These are phyloP conservation scores for Polypedilum vanderplanki DNA, from an alignment of 1,140 invertebrate genomes.

Conservation along the genomic window DNA sequence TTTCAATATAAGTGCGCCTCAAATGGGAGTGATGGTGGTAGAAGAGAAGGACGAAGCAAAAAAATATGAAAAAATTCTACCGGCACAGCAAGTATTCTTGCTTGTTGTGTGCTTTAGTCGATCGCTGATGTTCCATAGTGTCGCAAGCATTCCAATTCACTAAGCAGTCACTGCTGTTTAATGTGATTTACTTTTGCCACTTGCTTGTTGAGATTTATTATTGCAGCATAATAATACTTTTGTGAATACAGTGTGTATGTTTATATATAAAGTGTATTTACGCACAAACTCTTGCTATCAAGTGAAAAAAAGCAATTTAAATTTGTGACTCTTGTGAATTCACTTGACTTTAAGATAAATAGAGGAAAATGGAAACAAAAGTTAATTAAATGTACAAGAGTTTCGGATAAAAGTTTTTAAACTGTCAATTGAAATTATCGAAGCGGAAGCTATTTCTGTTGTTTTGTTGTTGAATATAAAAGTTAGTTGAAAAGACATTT, in stretches of 20 bases:
- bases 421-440: slow-evolving; percentile 7
- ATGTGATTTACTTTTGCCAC: slow-evolving; percentile 2
- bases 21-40: background rate
- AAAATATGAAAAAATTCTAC: background rate
- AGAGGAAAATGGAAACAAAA: background rate
- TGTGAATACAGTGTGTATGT: background rate
- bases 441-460: slow-evolving; percentile 10
- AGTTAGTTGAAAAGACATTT: background rate
- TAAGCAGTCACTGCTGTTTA: background rate
- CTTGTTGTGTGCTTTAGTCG: slow-evolving; percentile 14
- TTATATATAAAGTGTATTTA: no score
- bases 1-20: background rate
- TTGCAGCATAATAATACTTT: background rate
- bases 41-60: background rate
- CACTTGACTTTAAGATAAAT: background rate
- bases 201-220: background rate
- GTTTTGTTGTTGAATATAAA: background rate
- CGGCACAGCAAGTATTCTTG: background rate
- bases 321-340: background rate
- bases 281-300: background rate
- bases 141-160: slow-evolving; percentile 5
- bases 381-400: background rate
- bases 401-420: slow-evolving; percentile 3
- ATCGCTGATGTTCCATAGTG: slow-evolving; percentile 25
- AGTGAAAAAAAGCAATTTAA: background rate